phyloP scores from a whole-genome alignment of 2,888 invertebrate species.

The Anoncus sp. region DNA sequence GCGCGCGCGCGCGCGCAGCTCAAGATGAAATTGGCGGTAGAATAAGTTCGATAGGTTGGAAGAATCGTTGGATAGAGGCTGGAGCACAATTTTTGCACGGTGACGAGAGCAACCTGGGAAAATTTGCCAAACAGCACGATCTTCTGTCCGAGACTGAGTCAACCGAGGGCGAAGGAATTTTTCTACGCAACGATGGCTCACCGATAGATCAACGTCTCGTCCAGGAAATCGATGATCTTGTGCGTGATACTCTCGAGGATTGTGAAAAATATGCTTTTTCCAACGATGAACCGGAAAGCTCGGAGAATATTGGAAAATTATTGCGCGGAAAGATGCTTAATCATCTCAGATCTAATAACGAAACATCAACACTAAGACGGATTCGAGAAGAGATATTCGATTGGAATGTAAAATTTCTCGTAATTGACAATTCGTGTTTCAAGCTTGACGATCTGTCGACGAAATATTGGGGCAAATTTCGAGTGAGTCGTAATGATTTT shows the following conservation, averaged over 20 bases:
- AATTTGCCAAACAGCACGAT: conserved; percentile 82
- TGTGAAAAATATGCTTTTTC: conserved; percentile 83
- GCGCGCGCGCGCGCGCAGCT: too few species aligned
- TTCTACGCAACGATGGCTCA: conserved; percentile 83
- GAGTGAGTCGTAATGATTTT: conserved; percentile 75
- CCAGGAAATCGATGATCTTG: conserved; percentile 83
- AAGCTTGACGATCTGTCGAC: conserved; percentile 85
- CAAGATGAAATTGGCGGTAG: conserved; percentile 85
- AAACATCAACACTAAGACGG: conserved; percentile 74
- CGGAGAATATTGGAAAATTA: conserved; percentile 80
- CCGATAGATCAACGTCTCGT: conserved; percentile 83
- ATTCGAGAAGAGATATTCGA: conserved; percentile 85
- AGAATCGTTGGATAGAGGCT: conserved; percentile 84
- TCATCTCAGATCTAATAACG: conserved; percentile 81
- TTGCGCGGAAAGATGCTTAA: conserved; percentile 82
- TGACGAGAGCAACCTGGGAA: conserved; percentile 84
- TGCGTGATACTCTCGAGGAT: conserved; percentile 83
- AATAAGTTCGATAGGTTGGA: conserved; percentile 82
- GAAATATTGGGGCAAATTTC: conserved; percentile 85
- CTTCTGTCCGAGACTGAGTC: conserved; percentile 84
- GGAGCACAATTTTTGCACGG: conserved; percentile 89
- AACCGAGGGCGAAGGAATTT: conserved; percentile 85
- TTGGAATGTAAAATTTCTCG: conserved; percentile 86
- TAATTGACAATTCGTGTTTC: conserved; percentile 87
- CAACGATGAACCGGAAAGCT: conserved; percentile 80